Evolutionary conservation across 2,113 vertebrate species (phyloP).

Genomic region (Pomatostomus ruficeps): DNA sequence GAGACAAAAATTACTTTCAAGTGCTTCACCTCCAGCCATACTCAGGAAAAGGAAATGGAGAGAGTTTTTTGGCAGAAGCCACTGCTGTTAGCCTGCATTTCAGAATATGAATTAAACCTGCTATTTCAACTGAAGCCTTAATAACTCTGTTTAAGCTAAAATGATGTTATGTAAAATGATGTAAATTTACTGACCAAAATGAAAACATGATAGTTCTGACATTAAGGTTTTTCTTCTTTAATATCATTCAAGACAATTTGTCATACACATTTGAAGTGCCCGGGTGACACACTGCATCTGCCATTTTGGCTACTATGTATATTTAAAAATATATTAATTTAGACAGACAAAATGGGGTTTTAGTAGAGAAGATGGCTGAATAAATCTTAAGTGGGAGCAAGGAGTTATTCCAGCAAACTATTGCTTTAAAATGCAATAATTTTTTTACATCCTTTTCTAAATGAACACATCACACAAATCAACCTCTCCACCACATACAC

Average conservation of each 20-base stretch:
- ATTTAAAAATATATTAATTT: background rate
- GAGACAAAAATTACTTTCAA: background rate
- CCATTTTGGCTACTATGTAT: background rate
- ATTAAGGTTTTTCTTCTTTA: background rate
- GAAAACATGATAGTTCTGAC: background rate
- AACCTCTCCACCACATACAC: background rate
- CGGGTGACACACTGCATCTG: background rate
- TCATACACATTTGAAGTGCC: background rate
- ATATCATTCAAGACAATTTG: background rate
- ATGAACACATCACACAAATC: background rate
- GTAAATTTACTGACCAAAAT: background rate
- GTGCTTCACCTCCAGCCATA: background rate
- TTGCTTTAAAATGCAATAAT: background rate
- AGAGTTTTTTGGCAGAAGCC: background rate
- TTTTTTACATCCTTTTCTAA: background rate
- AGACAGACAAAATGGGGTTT: background rate
- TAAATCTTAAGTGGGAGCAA: background rate
- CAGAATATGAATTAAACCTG: background rate
- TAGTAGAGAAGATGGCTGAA: background rate
- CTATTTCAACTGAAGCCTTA: background rate
- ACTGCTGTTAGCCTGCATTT: background rate
- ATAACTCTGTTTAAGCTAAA: background rate
- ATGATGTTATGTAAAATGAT: background rate
- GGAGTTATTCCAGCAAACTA: background rate
- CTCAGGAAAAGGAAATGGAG: background rate